Base-by-base conservation (phyloP, 2,797 vertebrate species). In the Carapus acus region DNA sequence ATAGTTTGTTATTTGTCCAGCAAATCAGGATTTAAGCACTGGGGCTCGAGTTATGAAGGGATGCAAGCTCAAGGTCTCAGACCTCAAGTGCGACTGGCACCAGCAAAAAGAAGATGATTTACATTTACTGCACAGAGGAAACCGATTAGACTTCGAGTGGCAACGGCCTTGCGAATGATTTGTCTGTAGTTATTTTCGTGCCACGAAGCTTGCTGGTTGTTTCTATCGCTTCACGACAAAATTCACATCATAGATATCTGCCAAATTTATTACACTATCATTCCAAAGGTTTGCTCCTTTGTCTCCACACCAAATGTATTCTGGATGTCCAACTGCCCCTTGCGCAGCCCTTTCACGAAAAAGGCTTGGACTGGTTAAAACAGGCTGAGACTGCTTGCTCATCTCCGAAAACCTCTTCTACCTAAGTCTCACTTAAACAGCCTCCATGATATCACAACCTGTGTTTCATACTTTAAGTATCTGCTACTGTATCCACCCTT, bases 401-500 rank as follows among this genome's bases (percentile, higher is more conserved):
- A 67, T 76, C 77, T 79, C 73, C 69, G 56, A 71, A 70, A 78
- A 79, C 73, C 83, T 80, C 67, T 74, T 80, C 73, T 78, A 70
- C 74, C 69, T 59, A 67, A 80, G 65, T 70, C 64, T 75, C 74
- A 65, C 59, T 50, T 54, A 71, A 72, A 78, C 75, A 75, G 73
- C 70, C 70, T 50, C 54, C 69, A 69, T 58, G 3, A 46, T 38
- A 67, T 77, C 69, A 67, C 53, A 8, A 52, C 76, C 76, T 76
- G 62, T 67, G 70, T 81, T 77, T 62, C 55, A 46, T 34, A 44
- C 75, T 50, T 58, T 19, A 61, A 74, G 76, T 76, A 58, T 68
- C 71, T 55, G 78, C 76, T 69, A 71, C 77, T 67, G 67, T 84
- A 74, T 82, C 73, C 71, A 48, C 78, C 76, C 81, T 82, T 85